Base-by-base conservation (phyloP, 2,888 invertebrate genomes). In the Drosophila emarginata region DNA sequence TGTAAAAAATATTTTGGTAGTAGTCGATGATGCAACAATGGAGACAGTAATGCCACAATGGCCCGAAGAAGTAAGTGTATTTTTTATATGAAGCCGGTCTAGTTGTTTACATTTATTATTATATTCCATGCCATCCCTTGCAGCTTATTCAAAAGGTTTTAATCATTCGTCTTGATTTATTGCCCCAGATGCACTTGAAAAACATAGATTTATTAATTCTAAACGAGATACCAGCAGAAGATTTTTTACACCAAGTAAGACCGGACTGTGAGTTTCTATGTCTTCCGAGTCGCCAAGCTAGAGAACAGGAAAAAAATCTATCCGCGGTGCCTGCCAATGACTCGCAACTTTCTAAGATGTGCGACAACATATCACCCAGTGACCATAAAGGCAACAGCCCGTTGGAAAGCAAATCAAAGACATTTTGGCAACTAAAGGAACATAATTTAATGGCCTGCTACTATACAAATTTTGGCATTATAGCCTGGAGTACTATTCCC, bases 401-500 rank as follows among this genome's bases (percentile, higher is more conserved):
- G 11, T 32, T 32, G 18, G 9, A 18, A 18, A 3, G 11, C 45
- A 18, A 18, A 18, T 2, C 15, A 15, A 15, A 15, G 18, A 0
- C 5, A 3, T 0, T 2, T 18, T 45, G 18, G 18, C 1, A 4
- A 18, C 1, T 2, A 1, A 18, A 21, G 4, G 12, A 21, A 45
- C 1, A 21, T 1, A 26, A 26, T 6, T 26, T 26, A 5, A 12
- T 21, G 45, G 57, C 39, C 1, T 14, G 11, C 1, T 6, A 14
- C 6, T 39, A n/a, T 57, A 9, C 2, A 14, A 12, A 21, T 4
- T 61, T 21, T 52, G 69, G 64, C 1, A 45, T 76, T 0, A 51
- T 67, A 11, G 66, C 62, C 2, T 64, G 65, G 60, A 74, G 78
- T 7, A 53, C 51, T 0, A 2, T 4, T 1, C 0, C 21, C 12